phyloP scores from a whole-genome alignment of 2,888 invertebrate genomes.

The Andricus curvator region DNA sequence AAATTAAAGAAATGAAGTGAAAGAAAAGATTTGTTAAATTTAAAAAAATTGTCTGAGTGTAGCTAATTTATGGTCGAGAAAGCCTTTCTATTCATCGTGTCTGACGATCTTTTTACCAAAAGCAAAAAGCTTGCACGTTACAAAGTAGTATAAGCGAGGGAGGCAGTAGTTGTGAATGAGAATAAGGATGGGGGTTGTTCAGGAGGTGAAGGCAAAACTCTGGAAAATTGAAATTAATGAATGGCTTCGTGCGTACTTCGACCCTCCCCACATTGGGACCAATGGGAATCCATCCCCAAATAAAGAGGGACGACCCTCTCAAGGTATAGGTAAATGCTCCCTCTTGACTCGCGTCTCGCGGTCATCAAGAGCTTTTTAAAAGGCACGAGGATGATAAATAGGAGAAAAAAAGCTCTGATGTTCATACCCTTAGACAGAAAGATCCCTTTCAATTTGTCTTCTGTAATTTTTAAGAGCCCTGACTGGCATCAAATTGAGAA shows the following conservation, averaged over 20 bases:
- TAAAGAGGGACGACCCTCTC: slow-evolving; percentile 60
- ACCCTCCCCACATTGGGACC: slow-evolving; percentile 58
- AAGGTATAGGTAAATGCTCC: slow-evolving; percentile 4
- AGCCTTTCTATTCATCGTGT: neutral
- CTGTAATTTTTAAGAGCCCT: neutral
- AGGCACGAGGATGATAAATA: neutral
- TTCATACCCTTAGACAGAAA: slow-evolving; percentile 40
- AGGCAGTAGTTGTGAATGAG: neutral
- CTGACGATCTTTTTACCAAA: neutral
- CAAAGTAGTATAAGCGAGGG: slow-evolving; percentile 46
- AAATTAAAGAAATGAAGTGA: too few species aligned
- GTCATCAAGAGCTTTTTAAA: neutral
- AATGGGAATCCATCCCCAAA: slow-evolving; percentile 65
- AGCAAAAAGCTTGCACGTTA: slow-evolving; percentile 30
- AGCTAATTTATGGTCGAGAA: neutral
- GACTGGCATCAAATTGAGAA: neutral
- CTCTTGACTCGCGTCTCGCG: neutral
- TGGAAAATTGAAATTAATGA: slow-evolving; percentile 78
- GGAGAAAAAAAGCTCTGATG: slow-evolving; percentile 45
- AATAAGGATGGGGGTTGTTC: slow-evolving; percentile 49
- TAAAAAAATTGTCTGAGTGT: too few species aligned
- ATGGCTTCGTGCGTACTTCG: slow-evolving; percentile 64
- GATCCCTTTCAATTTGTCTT: slow-evolving; percentile 8
- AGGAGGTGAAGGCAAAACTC: slow-evolving; percentile 72
- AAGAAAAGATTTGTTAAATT: too few species aligned